Conservation (phyloP, 2,797 vertebrate genomes). For the Cynopterus sphinx region DNA sequence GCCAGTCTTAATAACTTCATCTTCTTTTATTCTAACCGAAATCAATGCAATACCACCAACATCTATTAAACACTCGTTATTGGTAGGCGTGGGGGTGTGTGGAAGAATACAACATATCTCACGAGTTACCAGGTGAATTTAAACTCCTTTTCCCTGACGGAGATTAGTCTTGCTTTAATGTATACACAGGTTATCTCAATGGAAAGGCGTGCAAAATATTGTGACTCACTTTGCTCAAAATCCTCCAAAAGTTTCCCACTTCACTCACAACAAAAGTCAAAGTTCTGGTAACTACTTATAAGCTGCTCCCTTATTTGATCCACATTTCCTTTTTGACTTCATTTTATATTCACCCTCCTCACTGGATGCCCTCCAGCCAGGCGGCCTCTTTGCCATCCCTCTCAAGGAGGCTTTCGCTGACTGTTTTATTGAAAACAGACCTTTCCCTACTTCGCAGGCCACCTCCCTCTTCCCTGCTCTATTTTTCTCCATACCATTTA, state of each 20-base stretch:
- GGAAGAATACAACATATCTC: neutral
- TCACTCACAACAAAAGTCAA: neutral
- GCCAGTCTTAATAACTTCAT: neutral
- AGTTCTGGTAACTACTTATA: neutral
- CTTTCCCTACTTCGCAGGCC: neutral
- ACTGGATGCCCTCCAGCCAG: neutral
- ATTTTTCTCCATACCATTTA: neutral
- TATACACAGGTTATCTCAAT: neutral
- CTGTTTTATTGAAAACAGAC: neutral
- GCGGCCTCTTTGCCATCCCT: neutral
- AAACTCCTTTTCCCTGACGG: neutral
- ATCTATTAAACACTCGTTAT: neutral
- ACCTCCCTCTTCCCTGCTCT: neutral
- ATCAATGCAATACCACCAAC: neutral
- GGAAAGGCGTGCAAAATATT: neutral
- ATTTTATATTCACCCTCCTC: neutral
- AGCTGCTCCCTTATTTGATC: neutral
- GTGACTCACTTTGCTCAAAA: neutral
- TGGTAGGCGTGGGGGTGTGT: too few species aligned
- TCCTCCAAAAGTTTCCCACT: neutral
- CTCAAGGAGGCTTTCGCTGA: neutral
- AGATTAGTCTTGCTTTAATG: neutral
- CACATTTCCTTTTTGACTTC: neutral
- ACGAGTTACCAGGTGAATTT: neutral
- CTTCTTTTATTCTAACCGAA: neutral